phyloP scores from a whole-genome alignment of 2,888 invertebrate genomes.

The Acronicta psi region DNA sequence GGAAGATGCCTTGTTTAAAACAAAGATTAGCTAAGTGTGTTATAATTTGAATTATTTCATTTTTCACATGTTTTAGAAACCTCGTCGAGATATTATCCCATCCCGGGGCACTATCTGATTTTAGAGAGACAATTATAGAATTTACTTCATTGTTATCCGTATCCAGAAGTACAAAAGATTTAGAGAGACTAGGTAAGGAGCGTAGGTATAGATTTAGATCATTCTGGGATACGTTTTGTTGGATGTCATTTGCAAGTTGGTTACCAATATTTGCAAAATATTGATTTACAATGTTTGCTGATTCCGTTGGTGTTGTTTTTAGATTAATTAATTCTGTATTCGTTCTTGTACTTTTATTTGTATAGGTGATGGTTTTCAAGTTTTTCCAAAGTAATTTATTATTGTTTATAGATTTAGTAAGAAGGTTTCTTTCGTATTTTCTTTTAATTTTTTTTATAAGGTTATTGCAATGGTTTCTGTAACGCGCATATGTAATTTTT shows the following conservation, averaged over 20 bases:
- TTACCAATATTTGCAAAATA: conserved; percentile 8
- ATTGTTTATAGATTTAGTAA: too few relatives aligned
- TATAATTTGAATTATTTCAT: too few relatives aligned
- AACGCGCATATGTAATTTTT: too few relatives aligned
- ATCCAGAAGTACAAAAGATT: conserved; percentile 11
- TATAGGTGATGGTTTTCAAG: conserved; percentile 1
- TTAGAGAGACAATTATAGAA: not conserved
- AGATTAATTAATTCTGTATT: not conserved
- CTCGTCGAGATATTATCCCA: too few relatives aligned
- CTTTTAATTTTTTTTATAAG: too few relatives aligned
- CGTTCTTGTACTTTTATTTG: conserved; percentile 1
- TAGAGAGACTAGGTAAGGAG: conserved; percentile 2
- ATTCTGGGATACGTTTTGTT: not conserved
- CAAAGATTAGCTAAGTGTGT: not conserved
- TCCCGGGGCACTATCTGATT: too few relatives aligned
- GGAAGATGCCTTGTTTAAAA: not conserved
- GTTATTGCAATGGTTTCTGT: too few relatives aligned
- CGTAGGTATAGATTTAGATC: not conserved
- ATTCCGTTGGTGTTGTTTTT: not conserved
- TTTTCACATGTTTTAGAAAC: too few relatives aligned
- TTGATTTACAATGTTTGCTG: not conserved
- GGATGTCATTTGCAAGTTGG: conserved; percentile 3
- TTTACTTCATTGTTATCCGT: not conserved
- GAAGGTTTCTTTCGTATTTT: too few relatives aligned
- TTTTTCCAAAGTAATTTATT: conserved; percentile 6